phyloP scores from a whole-genome alignment of 2,797 vertebrate genomes.

The Malurus leucopterus region DNA sequence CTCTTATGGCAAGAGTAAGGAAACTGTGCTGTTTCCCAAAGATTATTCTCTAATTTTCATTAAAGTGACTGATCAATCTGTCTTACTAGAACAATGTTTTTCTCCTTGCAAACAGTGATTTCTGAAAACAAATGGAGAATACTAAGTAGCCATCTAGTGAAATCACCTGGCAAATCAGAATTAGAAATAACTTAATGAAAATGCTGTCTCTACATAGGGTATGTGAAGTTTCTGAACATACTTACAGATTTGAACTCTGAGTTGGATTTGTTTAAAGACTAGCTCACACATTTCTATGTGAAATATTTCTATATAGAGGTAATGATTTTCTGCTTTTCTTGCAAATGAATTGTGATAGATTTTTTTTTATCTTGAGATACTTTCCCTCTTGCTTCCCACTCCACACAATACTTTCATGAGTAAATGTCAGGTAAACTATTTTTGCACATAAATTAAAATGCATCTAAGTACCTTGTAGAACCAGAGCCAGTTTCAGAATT shows the following conservation, averaged over 20 bases:
- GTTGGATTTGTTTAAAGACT: not conserved
- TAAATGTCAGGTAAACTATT: not conserved
- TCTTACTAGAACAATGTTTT: not conserved
- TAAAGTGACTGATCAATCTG: not conserved
- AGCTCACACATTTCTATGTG: not conserved
- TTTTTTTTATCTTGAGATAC: not conserved
- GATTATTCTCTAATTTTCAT: not conserved
- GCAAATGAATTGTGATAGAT: not conserved
- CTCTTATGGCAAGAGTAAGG: not conserved
- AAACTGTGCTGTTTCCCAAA: not conserved
- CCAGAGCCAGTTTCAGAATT: not conserved
- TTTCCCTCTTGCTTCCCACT: not conserved
- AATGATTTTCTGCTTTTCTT: not conserved
- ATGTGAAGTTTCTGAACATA: not conserved
- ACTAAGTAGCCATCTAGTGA: not conserved
- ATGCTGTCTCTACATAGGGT: fast-evolving
- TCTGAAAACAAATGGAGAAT: not conserved
- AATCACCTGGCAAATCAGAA: not conserved
- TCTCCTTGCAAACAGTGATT: not conserved
- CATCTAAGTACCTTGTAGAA: not conserved
- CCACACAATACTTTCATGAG: not conserved
- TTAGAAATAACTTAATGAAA: not conserved
- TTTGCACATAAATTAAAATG: not conserved
- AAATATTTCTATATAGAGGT: not conserved
- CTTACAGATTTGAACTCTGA: not conserved